phyloP scores from a whole-genome alignment of 2,888 invertebrate genomes.

The Melolontha melolontha region DNA sequence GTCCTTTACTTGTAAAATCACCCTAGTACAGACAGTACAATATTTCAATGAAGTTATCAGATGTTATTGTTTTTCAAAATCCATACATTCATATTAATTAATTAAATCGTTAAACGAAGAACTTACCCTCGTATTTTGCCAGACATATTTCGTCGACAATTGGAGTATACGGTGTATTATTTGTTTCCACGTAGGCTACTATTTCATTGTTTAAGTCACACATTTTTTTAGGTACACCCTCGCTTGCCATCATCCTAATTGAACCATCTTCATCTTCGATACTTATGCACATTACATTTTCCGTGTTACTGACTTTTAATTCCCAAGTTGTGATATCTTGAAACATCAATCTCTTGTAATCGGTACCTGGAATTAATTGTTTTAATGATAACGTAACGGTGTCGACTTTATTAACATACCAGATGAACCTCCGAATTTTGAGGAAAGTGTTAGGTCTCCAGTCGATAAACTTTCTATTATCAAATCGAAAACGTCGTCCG shows the following conservation, averaged over 20 bases:
- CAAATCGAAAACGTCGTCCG: conserved; percentile 12
- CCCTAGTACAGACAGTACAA: too few species aligned
- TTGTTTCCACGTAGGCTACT: conserved; percentile 41
- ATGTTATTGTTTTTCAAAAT: too few species aligned
- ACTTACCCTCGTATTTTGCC: conserved; percentile 51
- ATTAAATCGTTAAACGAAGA: neutral
- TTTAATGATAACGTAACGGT: neutral
- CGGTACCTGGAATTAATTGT: neutral
- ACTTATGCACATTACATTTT: conserved; percentile 36
- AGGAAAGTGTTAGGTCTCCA: conserved; percentile 1
- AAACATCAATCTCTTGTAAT: neutral
- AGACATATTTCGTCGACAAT: conserved; percentile 53
- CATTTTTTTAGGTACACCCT: neutral
- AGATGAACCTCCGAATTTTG: neutral
- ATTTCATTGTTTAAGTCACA: conserved; percentile 23
- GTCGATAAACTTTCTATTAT: neutral
- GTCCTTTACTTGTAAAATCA: too few species aligned
- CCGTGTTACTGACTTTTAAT: conserved; percentile 27
- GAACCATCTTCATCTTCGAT: conserved; percentile 28
- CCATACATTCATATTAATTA: too few species aligned
- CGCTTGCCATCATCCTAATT: conserved; percentile 34
- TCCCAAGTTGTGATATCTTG: conserved; percentile 32
- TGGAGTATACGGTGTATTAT: conserved; percentile 51
- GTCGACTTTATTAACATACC: neutral
- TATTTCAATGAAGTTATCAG: too few species aligned